Base-by-base conservation (phyloP, 2,888 invertebrate species). In the Caradrina kadenii region DNA sequence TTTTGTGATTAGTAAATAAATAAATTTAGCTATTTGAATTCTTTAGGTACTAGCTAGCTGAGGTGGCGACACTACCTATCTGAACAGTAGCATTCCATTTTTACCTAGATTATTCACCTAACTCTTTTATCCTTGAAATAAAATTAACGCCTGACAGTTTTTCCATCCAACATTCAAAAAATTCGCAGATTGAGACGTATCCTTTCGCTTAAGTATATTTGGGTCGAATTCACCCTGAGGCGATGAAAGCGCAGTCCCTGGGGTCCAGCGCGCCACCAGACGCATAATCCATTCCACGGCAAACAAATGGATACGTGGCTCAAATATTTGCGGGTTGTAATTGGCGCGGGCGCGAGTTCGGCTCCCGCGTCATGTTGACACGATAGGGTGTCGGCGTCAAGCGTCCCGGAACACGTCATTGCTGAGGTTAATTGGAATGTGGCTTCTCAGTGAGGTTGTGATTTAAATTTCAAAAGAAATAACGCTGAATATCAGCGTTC, bases 261-360 rank as follows among this genome's bases (percentile, higher is more conserved):
- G 45, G 63, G 76, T 67, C 11, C 50, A 17, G 5, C 26, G 22
- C 19, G 10, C 53, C 13, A 50, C 19, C 66, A 58, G 53, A n/a
- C 31, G 21, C 35, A 54, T 72, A 69, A 75, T 83, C 68, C 63
- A 69, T 63, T 60, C 68, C 49, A 11, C 5, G 49, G 58, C 64
- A 82, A 82, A 83, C 60, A 69, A 75, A 67, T 63, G n/a, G 55
- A 63, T 69, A 65, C 61, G 69, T 59, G 69, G 56, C 31, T 69
- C 83, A 82, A 90, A 90, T 90, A 89, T 90, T 90, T 89, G 85
- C 81, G 11, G 54, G 59, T 54, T 42, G 76, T 88, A 88, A 90
- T 90, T 88, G 89, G 81, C 76, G 79, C 81, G 80, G 86, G 81
- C 77, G 80, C 60, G 58, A 71, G 74, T 81, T 83, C 68, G 80